Evolutionary conservation across 2,888 invertebrate species (phyloP), one percentile per base, ranked within the genome.

Genomic region (Ophion ellenae): DNA sequence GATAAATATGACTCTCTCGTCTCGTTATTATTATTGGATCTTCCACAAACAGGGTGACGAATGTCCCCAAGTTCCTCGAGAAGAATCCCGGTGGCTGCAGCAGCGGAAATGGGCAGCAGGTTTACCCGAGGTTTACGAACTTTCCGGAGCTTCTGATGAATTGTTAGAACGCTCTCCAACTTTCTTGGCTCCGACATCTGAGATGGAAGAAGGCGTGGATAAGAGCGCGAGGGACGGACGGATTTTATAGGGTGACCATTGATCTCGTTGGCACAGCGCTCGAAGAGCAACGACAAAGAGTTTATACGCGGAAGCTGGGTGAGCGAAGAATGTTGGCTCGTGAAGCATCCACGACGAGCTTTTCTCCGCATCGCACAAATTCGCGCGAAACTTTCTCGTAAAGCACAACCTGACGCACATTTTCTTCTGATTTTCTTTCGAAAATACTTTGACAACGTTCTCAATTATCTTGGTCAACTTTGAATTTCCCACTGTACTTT

Each of bases 121-220:
- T 80, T 73, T 57, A 7, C 32, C 20, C 24, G 17, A 32, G 64
- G 64, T 73, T 40, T 40, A 64, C 67, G 47, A 81, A 74, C 71
- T 67, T 78, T 78, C 45, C 32, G 47, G 78, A 81, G 77, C 74
- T 20, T 69, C 70, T 86, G 86, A 83, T 83, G 83, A 83, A 86
- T 86, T 79, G 86, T 57, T 40, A 69, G 83, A 86, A 75, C 59
- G 86, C 83, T 83, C 63, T 81, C 81, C 53, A 86, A 86, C 81
- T 86, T 86, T 86, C 86, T 83, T 86, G 83, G 83, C 86, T 78
- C 61, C 32, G 67, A 67, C 45, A 61, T 61, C 61, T 59, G n/a
- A 67, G 81, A 57, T 67, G 81, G 47, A 45, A 66, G 70, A 64
- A 78, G 64, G 69, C 14, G 32, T 32, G 71, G 59, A 47, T 75